Base-by-base conservation (phyloP, 2,888 invertebrate genomes). In the Hybos culiciformis region DNA sequence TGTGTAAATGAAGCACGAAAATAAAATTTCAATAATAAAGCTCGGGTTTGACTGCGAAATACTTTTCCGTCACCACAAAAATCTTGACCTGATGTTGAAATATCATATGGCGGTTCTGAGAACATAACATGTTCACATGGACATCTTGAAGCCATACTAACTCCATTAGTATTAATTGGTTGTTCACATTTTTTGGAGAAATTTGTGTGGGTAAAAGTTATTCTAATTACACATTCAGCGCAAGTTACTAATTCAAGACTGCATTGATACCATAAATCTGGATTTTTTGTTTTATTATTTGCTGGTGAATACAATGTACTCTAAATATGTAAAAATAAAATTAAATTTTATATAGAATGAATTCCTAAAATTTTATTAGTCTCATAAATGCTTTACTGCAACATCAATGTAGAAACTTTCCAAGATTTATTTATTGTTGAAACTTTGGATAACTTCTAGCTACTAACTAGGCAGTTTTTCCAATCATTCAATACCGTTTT, bases 231-330 rank as follows among this genome's bases (percentile, higher is more conserved):
- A 56, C 81, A 81, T 15, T 78, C 77, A 2, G 81, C 76, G 56
- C 81, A 81, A 3, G 80, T 78, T 33, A 80, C 73, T 48, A 81
- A 64, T 59, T 80, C 80, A 42, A 79, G 61, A 48, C 72, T 73
- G 56, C 80, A 80, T 51, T 73, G 72, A 44, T 64, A 65, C 63
- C 66, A 65, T 23, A 61, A 54, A 47, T 72, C 68, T n/a, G 50
- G 41, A 17, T 50, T 43, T 48, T 9, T 17, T 39, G 57, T 57
- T 40, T 57, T 56, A 43, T 58, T 56, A 44, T 51, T 55, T 8
- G 50, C 45, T 14, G 58, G 51, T 24, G 55, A 50, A 43, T 54
- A 59, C 9, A 56, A 47, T 7, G 57, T 54, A 38, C 56, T 59
- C 59, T 59, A 46, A 21, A 51, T 46, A 26, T 12, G 12, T 12